phyloP scores from a whole-genome alignment of 2,797 vertebrate species.

The Anabas testudineus region DNA sequence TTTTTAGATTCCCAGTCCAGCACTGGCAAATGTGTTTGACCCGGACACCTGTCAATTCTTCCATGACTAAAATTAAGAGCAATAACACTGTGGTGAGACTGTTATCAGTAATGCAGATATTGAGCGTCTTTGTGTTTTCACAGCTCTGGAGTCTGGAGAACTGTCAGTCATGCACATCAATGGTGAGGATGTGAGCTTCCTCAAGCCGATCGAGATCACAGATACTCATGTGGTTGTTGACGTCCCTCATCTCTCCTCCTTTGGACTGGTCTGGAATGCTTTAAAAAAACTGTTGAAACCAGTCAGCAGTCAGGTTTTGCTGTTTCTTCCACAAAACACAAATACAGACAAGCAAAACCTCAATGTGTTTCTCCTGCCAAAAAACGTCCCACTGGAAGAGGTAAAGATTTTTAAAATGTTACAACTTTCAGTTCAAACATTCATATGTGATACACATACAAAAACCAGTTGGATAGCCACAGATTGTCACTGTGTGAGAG shows the following conservation, averaged over 20 bases:
- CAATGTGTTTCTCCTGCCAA: constrained; percentile 16
- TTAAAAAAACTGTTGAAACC: too few species aligned
- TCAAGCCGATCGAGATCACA: constrained; percentile 33
- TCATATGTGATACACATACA: too few species aligned
- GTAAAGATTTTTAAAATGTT: not conserved
- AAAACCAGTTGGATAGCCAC: too few species aligned
- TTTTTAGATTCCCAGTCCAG: too few species aligned
- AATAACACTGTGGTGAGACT: too few species aligned
- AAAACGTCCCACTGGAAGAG: constrained; percentile 23
- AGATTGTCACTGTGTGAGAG: too few species aligned
- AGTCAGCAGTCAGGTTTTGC: constrained; percentile 15
- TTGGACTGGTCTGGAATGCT: constrained; percentile 34
- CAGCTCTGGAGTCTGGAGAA: not conserved
- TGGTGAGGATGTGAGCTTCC: constrained; percentile 23
- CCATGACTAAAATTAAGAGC: not conserved
- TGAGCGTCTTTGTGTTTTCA: not conserved
- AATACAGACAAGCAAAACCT: constrained; percentile 9
- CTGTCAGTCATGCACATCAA: constrained; percentile 34
- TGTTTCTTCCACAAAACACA: constrained; percentile 9
- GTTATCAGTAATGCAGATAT: not conserved
- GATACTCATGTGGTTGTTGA: constrained; percentile 47
- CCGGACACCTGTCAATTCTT: too few species aligned
- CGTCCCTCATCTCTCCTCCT: constrained; percentile 39
- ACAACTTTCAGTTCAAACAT: too few species aligned
- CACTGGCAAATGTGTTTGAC: too few species aligned